These are phyloP conservation scores for Gallinago jamesoni DNA, from an alignment of 2,113 vertebrate species.

Conservation along the genomic window DNA sequence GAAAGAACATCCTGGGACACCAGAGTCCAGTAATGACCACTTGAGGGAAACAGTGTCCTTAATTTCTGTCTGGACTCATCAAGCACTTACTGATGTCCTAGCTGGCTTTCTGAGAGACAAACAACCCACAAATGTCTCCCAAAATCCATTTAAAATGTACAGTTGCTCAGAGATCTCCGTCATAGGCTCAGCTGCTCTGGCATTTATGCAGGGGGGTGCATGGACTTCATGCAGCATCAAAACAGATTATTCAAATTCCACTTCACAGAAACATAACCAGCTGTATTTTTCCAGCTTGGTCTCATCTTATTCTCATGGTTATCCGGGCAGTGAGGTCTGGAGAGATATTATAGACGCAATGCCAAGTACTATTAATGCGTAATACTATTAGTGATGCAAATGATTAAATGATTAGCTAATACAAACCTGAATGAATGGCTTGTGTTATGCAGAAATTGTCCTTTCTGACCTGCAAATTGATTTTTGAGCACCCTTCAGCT, in stretches of 20 bases:
- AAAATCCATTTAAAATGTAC: background rate
- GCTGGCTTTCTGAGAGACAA: background rate
- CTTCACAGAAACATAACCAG: background rate
- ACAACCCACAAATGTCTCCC: background rate
- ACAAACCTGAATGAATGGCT: accelerated
- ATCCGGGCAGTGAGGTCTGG: background rate
- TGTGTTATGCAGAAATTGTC: background rate
- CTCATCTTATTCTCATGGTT: background rate
- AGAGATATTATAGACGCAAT: background rate
- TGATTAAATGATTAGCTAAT: background rate
- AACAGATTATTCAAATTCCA: background rate
- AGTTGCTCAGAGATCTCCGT: background rate
- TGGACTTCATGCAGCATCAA: background rate
- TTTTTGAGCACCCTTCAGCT: background rate
- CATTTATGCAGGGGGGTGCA: background rate
- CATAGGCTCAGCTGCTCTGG: background rate
- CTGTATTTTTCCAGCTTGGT: background rate
- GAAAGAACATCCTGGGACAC: background rate
- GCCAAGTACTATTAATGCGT: background rate
- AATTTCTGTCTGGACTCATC: background rate
- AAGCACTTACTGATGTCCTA: background rate
- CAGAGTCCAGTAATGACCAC: background rate
- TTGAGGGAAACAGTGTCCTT: background rate
- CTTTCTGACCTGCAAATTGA: background rate
- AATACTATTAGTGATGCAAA: too few species aligned